phyloP scores from a whole-genome alignment of 2,888 invertebrate genomes.

The Yponomeuta evonymella region DNA sequence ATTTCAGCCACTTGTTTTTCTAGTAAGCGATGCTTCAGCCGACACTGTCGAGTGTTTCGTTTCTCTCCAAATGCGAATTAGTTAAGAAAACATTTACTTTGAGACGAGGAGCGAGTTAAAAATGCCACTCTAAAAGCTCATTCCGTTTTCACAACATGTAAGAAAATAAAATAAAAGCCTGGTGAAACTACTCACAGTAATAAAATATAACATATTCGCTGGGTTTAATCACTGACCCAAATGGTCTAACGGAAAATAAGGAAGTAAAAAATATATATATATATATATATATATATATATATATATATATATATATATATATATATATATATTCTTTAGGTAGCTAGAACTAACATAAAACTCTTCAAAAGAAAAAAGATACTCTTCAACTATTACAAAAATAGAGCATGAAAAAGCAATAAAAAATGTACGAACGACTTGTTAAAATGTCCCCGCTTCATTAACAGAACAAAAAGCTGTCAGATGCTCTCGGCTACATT shows the following conservation, averaged over 20 bases:
- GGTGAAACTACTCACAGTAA: too few species aligned
- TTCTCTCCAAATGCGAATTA: slow-evolving; percentile 70
- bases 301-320: too few species aligned
- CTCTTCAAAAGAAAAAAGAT: slow-evolving; percentile 32
- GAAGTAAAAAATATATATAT: too few species aligned
- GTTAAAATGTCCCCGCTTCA: slow-evolving; percentile 68
- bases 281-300: too few species aligned
- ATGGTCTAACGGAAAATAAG: too few species aligned
- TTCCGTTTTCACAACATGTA: not conserved
- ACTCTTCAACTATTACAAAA: slow-evolving; percentile 48
- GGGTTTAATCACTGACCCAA: too few species aligned
- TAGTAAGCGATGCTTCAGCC: slow-evolving; percentile 60
- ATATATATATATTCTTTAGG: not conserved
- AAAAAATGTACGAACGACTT: slow-evolving; percentile 57
- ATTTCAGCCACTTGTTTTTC: slow-evolving; percentile 46
- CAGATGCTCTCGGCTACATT: slow-evolving; percentile 73
- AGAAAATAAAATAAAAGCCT: too few species aligned
- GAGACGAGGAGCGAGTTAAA: slow-evolving; percentile 53
- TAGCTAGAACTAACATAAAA: slow-evolving; percentile 9
- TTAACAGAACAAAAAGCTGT: slow-evolving; percentile 71
- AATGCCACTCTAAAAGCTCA: slow-evolving; percentile 27
- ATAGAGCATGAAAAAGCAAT: slow-evolving; percentile 51
- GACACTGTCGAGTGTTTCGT: slow-evolving; percentile 62
- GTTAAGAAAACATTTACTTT: slow-evolving; percentile 69
- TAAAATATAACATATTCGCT: too few species aligned